Percentiles rank a stretch among this genome's conserved stretches.
Evolutionary conservation across 1,140 invertebrate species (phyloP).

Genomic region (Caligus rogercresseyi): DNA sequence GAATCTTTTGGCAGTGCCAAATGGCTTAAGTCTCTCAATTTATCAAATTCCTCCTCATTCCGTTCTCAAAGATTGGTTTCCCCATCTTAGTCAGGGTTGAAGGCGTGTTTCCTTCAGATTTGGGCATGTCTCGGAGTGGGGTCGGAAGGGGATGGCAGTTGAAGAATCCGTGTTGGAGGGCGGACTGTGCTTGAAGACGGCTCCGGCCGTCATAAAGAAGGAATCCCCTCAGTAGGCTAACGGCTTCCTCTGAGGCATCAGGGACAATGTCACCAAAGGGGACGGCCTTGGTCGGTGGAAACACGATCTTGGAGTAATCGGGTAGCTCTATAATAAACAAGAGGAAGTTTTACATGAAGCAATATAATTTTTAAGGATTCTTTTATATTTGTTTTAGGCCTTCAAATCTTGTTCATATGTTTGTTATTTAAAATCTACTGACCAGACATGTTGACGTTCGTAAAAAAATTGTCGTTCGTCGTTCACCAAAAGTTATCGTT

Average conservation of each 20-base stretch:
- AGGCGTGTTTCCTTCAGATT: conserved; percentile 23
- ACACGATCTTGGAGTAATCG: conserved; percentile 91
- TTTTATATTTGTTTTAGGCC: not conserved
- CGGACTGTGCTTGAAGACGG: conserved; percentile 22
- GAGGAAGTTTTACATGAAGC: not conserved
- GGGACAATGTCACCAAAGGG: conserved; percentile 38
- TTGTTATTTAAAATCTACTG: too few relatives aligned
- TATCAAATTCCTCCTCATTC: not conserved
- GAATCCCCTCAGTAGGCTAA: conserved; percentile 14
- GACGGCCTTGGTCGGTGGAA: conserved; percentile 52
- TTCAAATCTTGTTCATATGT: too few relatives aligned
- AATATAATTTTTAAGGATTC: not conserved
- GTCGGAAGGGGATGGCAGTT: conserved; percentile 36
- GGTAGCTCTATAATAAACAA: conserved; percentile 40
- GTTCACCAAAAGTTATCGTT: too few relatives aligned
- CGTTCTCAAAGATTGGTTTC: not conserved
- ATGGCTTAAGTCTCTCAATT: not conserved
- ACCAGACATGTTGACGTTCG: too few relatives aligned
- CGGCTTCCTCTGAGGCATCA: conserved; percentile 15
- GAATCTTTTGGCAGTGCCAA: too few relatives aligned
- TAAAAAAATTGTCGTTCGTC: too few relatives aligned
- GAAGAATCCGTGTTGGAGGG: conserved; percentile 38
- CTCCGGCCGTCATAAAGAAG: conserved; percentile 10
- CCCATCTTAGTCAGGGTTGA: not conserved
- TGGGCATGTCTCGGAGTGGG: conserved; percentile 34